Evolutionary conservation across 2,888 invertebrate species (phyloP).

Genomic region (Sylvicola fuscatus): DNA sequence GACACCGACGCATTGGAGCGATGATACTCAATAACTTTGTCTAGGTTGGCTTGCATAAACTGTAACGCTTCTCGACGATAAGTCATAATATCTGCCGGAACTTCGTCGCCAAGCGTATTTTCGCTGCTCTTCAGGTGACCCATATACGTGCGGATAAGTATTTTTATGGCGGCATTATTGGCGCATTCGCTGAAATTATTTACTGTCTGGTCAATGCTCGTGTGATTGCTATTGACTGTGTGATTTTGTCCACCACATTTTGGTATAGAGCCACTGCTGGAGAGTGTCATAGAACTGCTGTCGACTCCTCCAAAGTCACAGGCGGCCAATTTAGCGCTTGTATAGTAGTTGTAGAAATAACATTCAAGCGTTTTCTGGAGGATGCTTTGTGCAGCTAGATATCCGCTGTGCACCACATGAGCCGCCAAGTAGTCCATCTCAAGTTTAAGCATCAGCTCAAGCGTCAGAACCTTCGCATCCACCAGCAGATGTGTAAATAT

Average conservation of each 20-base stretch:
- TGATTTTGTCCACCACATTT: background rate
- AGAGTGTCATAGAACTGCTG: background rate
- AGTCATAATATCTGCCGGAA: too few relatives aligned
- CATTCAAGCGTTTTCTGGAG: slow-evolving; percentile 29
- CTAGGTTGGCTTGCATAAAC: slow-evolving; percentile 3
- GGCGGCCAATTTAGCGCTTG: background rate
- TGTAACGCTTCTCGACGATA: too few relatives aligned
- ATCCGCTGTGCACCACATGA: slow-evolving; percentile 35
- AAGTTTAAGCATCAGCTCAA: slow-evolving; percentile 27
- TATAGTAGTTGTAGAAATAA: slow-evolving; percentile 26
- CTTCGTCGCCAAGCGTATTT: too few relatives aligned
- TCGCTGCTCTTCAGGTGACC: slow-evolving; percentile 23
- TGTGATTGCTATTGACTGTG: background rate
- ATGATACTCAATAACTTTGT: slow-evolving; percentile 1
- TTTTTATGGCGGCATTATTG: slow-evolving; percentile 28
- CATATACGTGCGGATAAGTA: slow-evolving; percentile 38
- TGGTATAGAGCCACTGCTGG: too few relatives aligned
- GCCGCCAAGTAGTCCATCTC: slow-evolving; percentile 44
- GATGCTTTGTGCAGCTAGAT: slow-evolving; percentile 25
- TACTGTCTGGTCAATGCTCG: background rate
- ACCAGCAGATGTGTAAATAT: slow-evolving; percentile 3
- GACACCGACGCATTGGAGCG: too few relatives aligned
- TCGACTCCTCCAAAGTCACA: background rate
- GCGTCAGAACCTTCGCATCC: slow-evolving; percentile 9
- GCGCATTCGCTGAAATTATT: background rate